Evolutionary conservation across 2,888 invertebrate species (phyloP).

Genomic region (Malacosoma neustria): DNA sequence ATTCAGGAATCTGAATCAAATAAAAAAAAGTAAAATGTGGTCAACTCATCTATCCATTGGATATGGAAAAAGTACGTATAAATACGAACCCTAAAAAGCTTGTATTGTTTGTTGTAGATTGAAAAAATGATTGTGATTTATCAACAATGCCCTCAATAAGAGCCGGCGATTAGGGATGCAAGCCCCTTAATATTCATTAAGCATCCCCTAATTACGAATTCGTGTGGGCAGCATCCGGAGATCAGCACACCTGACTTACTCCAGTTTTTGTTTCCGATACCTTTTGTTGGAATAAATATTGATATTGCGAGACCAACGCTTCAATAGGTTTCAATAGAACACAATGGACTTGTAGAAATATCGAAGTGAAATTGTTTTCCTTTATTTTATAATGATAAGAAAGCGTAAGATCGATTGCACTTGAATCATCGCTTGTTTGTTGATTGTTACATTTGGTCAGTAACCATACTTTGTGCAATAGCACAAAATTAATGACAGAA

Average conservation of each 20-base stretch:
- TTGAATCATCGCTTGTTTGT: no score
- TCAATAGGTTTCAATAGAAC: slow-evolving; percentile 41
- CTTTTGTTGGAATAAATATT: slow-evolving; percentile 46
- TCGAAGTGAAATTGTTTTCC: slow-evolving; percentile 30
- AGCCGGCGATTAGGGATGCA: slow-evolving; percentile 40
- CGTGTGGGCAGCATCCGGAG: slow-evolving; percentile 41
- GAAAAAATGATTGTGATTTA: slow-evolving; percentile 50
- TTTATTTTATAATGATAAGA: slow-evolving; percentile 12
- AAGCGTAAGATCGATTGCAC: slow-evolving; percentile 17
- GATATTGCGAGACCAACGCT: slow-evolving; percentile 50
- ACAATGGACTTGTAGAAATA: slow-evolving; percentile 35
- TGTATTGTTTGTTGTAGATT: slow-evolving; percentile 31
- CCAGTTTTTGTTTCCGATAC: slow-evolving; percentile 46
- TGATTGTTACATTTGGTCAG: no score
- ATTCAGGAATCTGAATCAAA: no score
- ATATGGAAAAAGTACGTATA: no score
- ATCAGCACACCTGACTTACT: slow-evolving; percentile 61
- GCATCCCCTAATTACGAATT: slow-evolving; percentile 57
- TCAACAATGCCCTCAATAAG: slow-evolving; percentile 43
- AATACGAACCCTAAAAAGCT: slow-evolving; percentile 6
- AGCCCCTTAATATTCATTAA: slow-evolving; percentile 64
- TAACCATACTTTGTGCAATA: no score
- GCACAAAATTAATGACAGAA: no score
- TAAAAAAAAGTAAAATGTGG: no score
- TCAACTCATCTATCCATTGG: no score